A percentile compares a stretch with the other conserved stretches of the same genome.
These are phyloP conservation scores for Bucco capensis DNA, from an alignment of 2,113 vertebrate species.

Conservation along the genomic window DNA sequence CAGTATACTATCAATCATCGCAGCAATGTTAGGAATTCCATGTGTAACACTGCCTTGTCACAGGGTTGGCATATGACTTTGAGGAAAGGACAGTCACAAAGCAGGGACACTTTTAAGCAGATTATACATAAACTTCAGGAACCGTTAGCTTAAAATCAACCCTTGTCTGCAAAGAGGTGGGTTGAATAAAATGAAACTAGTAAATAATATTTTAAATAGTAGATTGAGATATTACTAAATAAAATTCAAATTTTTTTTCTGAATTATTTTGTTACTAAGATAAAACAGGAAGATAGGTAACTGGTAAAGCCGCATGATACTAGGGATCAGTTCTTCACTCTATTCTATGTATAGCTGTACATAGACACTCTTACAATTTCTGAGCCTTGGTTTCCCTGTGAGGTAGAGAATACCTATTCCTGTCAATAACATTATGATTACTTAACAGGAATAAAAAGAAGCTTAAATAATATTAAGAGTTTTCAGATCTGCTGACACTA, in stretches of 20 bases:
- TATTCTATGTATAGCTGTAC: neutral
- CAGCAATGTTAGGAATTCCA: neutral
- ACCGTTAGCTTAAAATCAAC: neutral
- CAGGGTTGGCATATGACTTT: neutral
- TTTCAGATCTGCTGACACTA: neutral
- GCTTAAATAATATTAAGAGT: neutral
- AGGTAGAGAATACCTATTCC: neutral
- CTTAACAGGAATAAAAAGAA: neutral
- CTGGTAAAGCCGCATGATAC: neutral
- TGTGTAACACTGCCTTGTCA: neutral
- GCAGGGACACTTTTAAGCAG: neutral
- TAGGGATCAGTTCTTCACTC: neutral
- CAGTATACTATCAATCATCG: neutral
- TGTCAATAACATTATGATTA: neutral
- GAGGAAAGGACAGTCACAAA: neutral
- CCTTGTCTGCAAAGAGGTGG: neutral
- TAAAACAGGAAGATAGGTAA: neutral
- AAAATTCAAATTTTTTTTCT: neutral
- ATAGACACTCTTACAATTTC: neutral
- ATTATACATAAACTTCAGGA: neutral
- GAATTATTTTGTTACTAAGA: neutral
- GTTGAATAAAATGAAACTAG: neutral
- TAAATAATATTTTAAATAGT: neutral
- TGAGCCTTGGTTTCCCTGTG: neutral
- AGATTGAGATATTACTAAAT: neutral